Evolutionary conservation across 2,797 vertebrate genomes (phyloP).

Genomic region (Loriculus beryllinus): DNA sequence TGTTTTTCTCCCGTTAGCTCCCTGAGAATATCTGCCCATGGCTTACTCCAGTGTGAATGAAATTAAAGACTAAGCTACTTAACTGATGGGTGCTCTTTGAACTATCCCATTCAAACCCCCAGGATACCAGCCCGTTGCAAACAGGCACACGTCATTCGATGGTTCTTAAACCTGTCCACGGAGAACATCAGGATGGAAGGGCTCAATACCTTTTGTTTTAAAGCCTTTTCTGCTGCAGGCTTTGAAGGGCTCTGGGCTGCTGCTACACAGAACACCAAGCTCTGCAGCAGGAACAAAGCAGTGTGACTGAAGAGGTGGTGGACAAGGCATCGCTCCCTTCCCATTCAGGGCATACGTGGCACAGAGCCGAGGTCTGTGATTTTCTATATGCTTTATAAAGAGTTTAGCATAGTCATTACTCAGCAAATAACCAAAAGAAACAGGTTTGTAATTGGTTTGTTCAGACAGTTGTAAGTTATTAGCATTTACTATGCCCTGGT

Average conservation of each 20-base stretch:
- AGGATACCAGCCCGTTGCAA: neutral
- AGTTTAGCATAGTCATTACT: neutral
- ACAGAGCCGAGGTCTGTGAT: neutral
- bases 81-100: neutral
- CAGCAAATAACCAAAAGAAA: constrained; percentile 14
- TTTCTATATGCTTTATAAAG: neutral
- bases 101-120: neutral
- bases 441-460: neutral
- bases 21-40: neutral
- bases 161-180: neutral
- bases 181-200: neutral
- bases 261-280: neutral
- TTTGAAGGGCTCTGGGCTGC: neutral
- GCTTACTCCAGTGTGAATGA: neutral
- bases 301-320: neutral
- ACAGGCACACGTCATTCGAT: neutral
- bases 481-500: neutral
- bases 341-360: fast-evolving
- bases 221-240: neutral
- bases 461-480: neutral
- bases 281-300: neutral
- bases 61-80: constrained; percentile 32
- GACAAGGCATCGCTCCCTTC: neutral
- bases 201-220: neutral
- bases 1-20: neutral